Evolutionary conservation across 2,888 invertebrate genomes (phyloP), one percentile per base, ranked within the genome.

Genomic region (Meghimatium bilineatum): DNA sequence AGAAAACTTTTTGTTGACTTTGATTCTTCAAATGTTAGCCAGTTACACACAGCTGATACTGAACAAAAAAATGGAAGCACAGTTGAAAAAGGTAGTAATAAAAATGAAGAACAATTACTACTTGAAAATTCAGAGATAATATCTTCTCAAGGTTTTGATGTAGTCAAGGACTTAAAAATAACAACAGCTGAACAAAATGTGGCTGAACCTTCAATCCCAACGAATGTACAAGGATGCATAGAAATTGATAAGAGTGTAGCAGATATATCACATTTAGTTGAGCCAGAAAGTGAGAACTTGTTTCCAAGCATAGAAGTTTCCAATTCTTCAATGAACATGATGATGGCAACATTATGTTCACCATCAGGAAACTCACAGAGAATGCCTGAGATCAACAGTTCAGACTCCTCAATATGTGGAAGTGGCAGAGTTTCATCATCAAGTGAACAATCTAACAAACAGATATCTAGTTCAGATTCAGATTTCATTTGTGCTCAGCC

Each of bases 1-100:
- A 85, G 90, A 38, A 90, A 90, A 69, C 80, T 90, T 36, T 90
- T 90, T 84, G 52, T 56, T 34, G 85, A 83, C 86, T 23, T 38
- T 63, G 66, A 77, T 3, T 36, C 60, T 26, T 3, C 17, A 56
- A 60, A 23, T 34, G 12, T 26, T 56, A 60, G 34, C 26, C 32
- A 56, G 8, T 36, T 26, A 60, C 34, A 20, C 3, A 60, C 1
- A 34, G 56, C 8, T 44, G 38, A 36, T n/a, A 38, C 29, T 44
- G 38, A 66, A 23, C 60, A 63, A n/a, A 49, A 17, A 74, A 29
- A 17, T 49, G n/a, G 26, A 38, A 38, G 66, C 29, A 56, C 56
- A 23, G 66, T 17, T 38, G 36, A n/a, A 63, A 44, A 29, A 26
- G 49, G 20, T 63, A 34, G 49, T 44, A 36, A 63, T 26, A 69